Evolutionary conservation across 2,797 vertebrate genomes (phyloP).

Genomic region (Prunella strophiata): DNA sequence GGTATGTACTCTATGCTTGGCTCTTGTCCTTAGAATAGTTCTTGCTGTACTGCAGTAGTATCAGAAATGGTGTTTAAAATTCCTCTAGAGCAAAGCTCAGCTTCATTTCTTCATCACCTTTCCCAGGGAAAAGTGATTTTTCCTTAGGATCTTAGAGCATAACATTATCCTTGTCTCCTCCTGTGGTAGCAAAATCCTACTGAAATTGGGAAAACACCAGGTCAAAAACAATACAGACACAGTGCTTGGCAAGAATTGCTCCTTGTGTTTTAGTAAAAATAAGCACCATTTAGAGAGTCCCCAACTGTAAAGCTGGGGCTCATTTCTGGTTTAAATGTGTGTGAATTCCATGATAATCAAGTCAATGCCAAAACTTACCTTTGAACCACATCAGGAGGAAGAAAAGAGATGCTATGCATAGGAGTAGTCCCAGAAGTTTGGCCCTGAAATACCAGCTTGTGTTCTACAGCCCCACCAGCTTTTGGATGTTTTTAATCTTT

Average conservation of each 20-base stretch:
- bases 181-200: neutral
- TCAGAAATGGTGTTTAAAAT: neutral
- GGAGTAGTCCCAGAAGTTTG: neutral
- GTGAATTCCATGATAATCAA: neutral
- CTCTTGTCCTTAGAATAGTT: neutral
- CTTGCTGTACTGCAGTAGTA: neutral
- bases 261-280: neutral
- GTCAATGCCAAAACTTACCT: neutral
- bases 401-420: neutral
- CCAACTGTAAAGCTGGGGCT: neutral
- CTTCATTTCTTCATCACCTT: neutral
- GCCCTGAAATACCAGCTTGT: neutral
- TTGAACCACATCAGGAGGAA: neutral
- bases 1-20: neutral
- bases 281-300: neutral
- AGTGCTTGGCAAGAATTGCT: neutral
- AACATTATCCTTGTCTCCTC: neutral
- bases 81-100: neutral
- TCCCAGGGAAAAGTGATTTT: neutral
- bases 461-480: neutral
- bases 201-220: neutral
- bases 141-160: rapidly evolving
- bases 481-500: neutral
- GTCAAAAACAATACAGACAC: neutral
- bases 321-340: neutral